Evolutionary conservation across 1,140 invertebrate species (phyloP).

Genomic region (Drosophila erecta): DNA sequence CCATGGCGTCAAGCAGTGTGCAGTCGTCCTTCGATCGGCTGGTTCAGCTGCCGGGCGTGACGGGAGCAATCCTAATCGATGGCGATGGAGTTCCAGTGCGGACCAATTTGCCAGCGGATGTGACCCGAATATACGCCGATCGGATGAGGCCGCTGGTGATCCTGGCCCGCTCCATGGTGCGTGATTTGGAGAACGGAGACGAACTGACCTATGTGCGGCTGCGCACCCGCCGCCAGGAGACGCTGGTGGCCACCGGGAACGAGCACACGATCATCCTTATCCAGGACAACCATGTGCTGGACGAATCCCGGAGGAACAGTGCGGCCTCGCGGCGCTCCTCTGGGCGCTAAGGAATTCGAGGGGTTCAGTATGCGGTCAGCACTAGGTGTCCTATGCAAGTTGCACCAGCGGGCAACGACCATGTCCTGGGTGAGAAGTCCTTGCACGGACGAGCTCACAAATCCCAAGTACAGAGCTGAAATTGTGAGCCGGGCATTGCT

Average conservation of each 20-base stretch:
- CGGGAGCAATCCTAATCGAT: constrained; percentile 35
- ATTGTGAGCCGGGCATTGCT: constrained; percentile 33
- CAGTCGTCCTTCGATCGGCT: constrained; percentile 29
- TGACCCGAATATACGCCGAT: constrained; percentile 11
- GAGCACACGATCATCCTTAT: constrained; percentile 45
- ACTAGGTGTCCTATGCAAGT: constrained; percentile 69
- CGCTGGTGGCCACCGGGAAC: constrained; percentile 45
- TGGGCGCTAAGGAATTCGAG: constrained; percentile 23
- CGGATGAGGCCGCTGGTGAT: constrained; percentile 15
- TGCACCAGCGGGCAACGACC: constrained; percentile 6
- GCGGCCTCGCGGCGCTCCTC: neutral
- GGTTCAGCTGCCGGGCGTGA: constrained; percentile 24
- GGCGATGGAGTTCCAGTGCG: constrained; percentile 14
- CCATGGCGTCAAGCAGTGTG: constrained; percentile 1
- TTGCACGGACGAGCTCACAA: constrained; percentile 65
- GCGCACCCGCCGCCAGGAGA: constrained; percentile 28
- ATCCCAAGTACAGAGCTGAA: constrained; percentile 63
- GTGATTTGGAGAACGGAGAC: constrained; percentile 30
- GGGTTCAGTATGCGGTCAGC: constrained; percentile 43
- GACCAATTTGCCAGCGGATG: neutral
- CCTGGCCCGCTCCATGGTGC: constrained; percentile 22
- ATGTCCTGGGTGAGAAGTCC: constrained; percentile 49
- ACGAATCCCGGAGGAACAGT: constrained; percentile 18
- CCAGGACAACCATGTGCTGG: constrained; percentile 13
- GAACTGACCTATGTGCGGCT: constrained; percentile 35